Evolutionary conservation across 2,888 invertebrate species (phyloP).

Genomic region (Ecdyonurus torrentis): DNA sequence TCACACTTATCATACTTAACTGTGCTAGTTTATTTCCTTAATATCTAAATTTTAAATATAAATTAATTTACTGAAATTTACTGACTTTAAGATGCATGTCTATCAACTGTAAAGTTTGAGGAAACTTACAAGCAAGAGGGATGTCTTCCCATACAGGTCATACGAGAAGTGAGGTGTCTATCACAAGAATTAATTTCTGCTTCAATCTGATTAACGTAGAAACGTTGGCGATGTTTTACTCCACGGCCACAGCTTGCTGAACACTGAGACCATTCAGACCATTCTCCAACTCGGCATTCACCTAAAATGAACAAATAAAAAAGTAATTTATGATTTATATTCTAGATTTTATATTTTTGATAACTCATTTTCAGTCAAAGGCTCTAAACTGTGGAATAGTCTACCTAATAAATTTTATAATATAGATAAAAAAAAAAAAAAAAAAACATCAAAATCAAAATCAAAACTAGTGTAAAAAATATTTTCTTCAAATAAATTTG

Average conservation of each 20-base stretch:
- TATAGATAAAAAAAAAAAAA: too few relatives aligned
- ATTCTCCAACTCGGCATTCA: constrained; percentile 30
- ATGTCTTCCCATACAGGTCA: constrained; percentile 17
- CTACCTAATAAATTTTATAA: too few relatives aligned
- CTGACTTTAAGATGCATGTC: neutral
- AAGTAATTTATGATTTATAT: too few relatives aligned
- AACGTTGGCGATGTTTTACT: constrained; percentile 35
- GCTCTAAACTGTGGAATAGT: too few relatives aligned
- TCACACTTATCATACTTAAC: too few relatives aligned
- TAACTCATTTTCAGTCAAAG: too few relatives aligned
- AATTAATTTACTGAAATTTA: too few relatives aligned
- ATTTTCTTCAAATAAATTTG: too few relatives aligned
- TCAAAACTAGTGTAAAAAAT: too few relatives aligned
- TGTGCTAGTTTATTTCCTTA: neutral
- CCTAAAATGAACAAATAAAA: constrained; percentile 21
- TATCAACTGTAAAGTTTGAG: neutral
- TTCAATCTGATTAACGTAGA: constrained; percentile 35
- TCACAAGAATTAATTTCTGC: constrained; percentile 41
- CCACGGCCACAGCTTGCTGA: constrained; percentile 31
- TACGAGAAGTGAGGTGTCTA: constrained; percentile 17
- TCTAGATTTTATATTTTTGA: too few relatives aligned
- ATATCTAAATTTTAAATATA: too few relatives aligned
- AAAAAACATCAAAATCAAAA: too few relatives aligned
- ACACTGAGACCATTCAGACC: constrained; percentile 29
- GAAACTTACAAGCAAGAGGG: constrained; percentile 17